These are phyloP conservation scores for Neosalanx taihuensis DNA, from an alignment of 2,797 vertebrate species.

Conservation along the genomic window DNA sequence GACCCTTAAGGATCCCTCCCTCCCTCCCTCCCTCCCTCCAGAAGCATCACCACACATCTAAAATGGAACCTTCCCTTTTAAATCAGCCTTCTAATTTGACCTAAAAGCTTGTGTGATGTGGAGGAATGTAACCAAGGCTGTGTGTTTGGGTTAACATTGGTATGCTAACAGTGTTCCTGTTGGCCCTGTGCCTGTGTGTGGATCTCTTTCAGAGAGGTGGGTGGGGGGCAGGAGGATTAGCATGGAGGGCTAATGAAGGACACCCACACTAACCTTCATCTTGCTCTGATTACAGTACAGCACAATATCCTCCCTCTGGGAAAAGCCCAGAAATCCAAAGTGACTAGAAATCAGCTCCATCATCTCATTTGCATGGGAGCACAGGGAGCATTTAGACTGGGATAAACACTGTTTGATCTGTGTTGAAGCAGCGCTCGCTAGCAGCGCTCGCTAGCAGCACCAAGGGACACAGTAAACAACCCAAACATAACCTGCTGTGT, in stretches of 20 bases:
- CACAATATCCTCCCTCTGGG: neutral
- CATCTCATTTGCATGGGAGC: neutral
- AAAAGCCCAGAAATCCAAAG: neutral
- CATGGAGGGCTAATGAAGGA: neutral
- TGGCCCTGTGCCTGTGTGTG: neutral
- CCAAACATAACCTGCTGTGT: neutral
- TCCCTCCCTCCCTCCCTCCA: too few species aligned
- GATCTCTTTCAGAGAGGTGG: neutral
- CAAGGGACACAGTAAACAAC: neutral
- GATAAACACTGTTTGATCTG: slow-evolving; percentile 6
- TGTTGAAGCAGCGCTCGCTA: neutral
- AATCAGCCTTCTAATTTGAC: neutral
- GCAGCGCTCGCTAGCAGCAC: neutral
- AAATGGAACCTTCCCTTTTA: slow-evolving; percentile 11
- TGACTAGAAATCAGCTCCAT: neutral
- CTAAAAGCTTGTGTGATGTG: neutral
- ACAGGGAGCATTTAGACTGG: neutral
- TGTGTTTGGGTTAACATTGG: neutral
- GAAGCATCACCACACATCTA: neutral
- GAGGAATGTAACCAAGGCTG: neutral
- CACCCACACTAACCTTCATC: neutral
- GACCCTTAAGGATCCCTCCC: neutral
- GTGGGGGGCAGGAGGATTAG: slow-evolving; percentile 9
- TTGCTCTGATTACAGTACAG: neutral
- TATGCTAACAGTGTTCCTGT: slow-evolving; percentile 17